Conservation (phyloP, 2,888 invertebrate species). For the Dicyrtoma fusca region DNA sequence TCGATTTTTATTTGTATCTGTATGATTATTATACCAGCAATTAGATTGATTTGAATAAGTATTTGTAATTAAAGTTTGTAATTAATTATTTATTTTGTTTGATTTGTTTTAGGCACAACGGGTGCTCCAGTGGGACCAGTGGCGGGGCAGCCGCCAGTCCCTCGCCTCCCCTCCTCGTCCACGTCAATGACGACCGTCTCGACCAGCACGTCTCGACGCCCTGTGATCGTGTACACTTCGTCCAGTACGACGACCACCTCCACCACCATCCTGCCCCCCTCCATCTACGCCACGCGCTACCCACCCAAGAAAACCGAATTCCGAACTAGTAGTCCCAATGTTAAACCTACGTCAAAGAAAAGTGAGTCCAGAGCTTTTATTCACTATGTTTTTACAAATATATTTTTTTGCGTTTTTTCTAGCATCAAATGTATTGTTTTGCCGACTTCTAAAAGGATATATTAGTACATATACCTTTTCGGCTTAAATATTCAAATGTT, state of each 20-base stretch:
- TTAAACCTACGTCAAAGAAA: slow-evolving; percentile 72
- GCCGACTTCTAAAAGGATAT: too few species aligned
- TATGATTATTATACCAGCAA: too few species aligned
- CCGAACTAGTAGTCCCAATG: slow-evolving; percentile 58
- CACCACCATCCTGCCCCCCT: slow-evolving; percentile 60
- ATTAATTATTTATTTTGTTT: background rate
- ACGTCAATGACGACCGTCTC: slow-evolving; percentile 58
- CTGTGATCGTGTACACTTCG: slow-evolving; percentile 51
- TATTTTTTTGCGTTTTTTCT: background rate
- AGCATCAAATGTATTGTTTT: background rate
- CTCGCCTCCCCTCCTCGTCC: slow-evolving; percentile 63
- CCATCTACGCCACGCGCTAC: slow-evolving; percentile 59
- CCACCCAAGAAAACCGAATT: slow-evolving; percentile 57
- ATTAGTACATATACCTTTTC: too few species aligned
- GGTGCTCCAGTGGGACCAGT: slow-evolving; percentile 63
- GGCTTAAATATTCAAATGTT: too few species aligned
- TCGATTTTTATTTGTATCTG: too few species aligned
- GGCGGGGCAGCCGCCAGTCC: slow-evolving; percentile 61
- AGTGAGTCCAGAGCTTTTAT: slow-evolving; percentile 61
- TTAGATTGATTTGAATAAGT: too few species aligned
- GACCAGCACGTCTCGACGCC: slow-evolving; percentile 47
- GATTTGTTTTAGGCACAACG: slow-evolving; percentile 59
- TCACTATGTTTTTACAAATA: too few species aligned
- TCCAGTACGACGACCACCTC: slow-evolving; percentile 60
- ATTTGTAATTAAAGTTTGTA: background rate